Conservation (phyloP, 2,797 vertebrate species). For the Galago senegalensis region DNA sequence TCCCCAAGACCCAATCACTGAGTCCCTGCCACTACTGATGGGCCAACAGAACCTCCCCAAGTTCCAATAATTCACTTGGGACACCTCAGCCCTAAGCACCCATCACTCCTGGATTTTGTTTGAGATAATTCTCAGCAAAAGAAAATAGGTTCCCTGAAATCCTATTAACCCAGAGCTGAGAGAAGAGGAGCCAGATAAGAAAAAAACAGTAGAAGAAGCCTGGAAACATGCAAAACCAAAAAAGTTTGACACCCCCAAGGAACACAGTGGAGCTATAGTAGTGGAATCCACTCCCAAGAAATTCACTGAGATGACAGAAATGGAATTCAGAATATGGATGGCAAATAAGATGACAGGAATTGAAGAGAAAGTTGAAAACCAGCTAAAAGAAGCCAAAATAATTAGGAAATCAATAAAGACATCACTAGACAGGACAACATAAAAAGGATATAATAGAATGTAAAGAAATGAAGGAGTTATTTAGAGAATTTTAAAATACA, state of each 20-base stretch:
- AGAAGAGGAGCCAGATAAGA: background rate
- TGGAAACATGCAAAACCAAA: background rate
- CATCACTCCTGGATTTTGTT: background rate
- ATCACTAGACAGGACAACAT: background rate
- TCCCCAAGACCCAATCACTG: background rate
- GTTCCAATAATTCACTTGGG: background rate
- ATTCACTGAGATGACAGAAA: background rate
- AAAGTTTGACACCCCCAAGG: background rate
- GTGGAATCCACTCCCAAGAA: background rate
- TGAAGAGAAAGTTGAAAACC: background rate
- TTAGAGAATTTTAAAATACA: background rate
- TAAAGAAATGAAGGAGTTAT: background rate
- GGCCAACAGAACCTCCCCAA: background rate
- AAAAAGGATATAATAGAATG: background rate
- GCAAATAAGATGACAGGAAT: background rate
- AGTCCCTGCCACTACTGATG: background rate
- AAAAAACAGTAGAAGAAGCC: background rate
- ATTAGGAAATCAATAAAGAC: background rate
- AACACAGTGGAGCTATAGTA: background rate
- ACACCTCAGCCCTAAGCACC: background rate
- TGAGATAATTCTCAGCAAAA: background rate
- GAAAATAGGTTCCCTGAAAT: background rate
- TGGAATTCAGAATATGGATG: background rate
- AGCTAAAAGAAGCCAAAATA: too few relatives aligned
- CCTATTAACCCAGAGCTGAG: background rate